Base-by-base conservation (phyloP, 1,140 invertebrate genomes). In the Melipona quadrifasciata region DNA sequence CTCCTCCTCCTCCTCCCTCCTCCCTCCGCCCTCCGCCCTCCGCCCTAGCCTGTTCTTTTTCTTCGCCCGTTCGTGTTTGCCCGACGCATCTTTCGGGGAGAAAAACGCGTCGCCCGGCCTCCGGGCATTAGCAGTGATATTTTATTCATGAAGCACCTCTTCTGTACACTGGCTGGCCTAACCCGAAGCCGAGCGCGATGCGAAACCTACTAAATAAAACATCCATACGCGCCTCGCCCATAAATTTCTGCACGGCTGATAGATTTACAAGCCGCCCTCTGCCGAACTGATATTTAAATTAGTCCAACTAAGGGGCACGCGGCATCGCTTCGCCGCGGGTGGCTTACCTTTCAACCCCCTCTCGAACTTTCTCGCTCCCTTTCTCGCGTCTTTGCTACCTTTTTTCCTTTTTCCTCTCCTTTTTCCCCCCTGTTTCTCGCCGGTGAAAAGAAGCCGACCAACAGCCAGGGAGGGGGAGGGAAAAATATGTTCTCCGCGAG, bases 211-310 rank as follows among this genome's bases (percentile, higher is more conserved):
- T 94, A 94, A 94, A 94, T 95, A 94, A 94, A 95, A 94, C 92
- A 94, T 94, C 92, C 92, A 94, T 93, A 94, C 92, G 92, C 92
- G 89, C 89, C 89, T 91, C 86, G 84, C 91, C 92, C 91, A 94
- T 95, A 95, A 95, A 95, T 94, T 94, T 94, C 90, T 93, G 92
- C 85, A 91, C 87, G 87, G 90, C 93, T 91, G 94, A 95, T 95
- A 94, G 94, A 95, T 94, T 94, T 94, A 95, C 93, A 95, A 94
- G 93, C 92, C 91, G 90, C 92, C 91, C 92, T 92, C 39, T 89
- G 91, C 92, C 91, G 92, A 94, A 94, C 93, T 94, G 93, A 95
- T 95, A 95, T 95, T 95, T 94, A 95, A 95, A 95, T 95, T 95
- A 94, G 94, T 94, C 91, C 91, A 94, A 94, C 92, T 94, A 93